Base-by-base conservation (phyloP, 2,888 invertebrate genomes). In the Lasioglossum malachurum region DNA sequence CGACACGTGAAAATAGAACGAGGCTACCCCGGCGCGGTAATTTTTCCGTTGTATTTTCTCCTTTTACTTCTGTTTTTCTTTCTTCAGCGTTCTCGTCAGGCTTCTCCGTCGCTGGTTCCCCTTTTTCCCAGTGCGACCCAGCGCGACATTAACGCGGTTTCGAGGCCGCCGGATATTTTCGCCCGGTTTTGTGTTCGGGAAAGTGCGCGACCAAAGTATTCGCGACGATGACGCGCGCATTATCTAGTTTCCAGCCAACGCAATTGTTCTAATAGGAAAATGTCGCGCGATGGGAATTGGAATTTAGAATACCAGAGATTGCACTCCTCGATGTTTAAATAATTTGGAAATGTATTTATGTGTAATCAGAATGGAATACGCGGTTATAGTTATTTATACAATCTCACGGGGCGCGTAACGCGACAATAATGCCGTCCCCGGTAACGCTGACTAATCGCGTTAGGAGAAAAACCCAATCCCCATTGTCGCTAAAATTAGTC, bases 401-500 rank as follows among this genome's bases (percentile, higher is more conserved):
- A 44, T 44, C 23, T 27, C 31, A 4, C 2, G 79, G 44, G 31
- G 67, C 7, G 38, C 73, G 79, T 23, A 67, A 49, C 57, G n/a
- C 14, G 71, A 19, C 19, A n/a, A 46, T 46, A n/a, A 23, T 46
- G 35, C n/a, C 4, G 44, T 14, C 27, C 12, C 19, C 31, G n/a
- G 75, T 60, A 14, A 73, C 19, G 35, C 49, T 27, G 84, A 79
- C 78, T 75, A 84, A 83, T 78, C 83, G 41, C 78, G 72, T 41
- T 44, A 67, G 14, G 31, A 67, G 78, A 79, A 85, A 85, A 79
- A 73, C 75, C 79, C 46, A 16, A 67, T 83, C 44, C 60, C 72
- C 84, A 83, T 85, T 85, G 84, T 83, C 85, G 49, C 75, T 85
- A 73, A 79, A 85, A 79, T 85, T 85, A 85, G 78, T 83, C 85